A percentile compares a stretch with the other conserved stretches of the same genome.
Conservation (phyloP, 2,797 vertebrate genomes). For the Ctenopoma kingsleyae region DNA sequence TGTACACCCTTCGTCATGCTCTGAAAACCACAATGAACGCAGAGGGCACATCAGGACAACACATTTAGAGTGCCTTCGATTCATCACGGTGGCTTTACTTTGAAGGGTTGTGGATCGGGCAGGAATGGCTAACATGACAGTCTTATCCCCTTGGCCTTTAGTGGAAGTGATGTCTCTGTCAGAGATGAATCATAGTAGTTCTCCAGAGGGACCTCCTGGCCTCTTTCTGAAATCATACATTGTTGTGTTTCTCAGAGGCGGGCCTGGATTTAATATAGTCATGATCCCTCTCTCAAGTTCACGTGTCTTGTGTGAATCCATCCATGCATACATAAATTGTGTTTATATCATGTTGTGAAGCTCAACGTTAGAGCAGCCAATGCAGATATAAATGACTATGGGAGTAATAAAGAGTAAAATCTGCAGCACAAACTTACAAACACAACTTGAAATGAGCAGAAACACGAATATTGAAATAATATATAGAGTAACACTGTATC, state of each 20-base stretch:
- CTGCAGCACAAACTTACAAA: constrained; percentile 17
- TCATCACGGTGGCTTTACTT: constrained; percentile 78
- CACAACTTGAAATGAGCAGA: constrained; percentile 7
- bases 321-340: constrained; percentile 50
- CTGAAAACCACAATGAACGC: constrained; percentile 24
- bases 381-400: constrained; percentile 27
- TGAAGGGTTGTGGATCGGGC: constrained; percentile 68
- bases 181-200: constrained; percentile 70
- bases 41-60: constrained; percentile 53
- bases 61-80: constrained; percentile 49
- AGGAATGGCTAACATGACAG: constrained; percentile 75
- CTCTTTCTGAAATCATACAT: constrained; percentile 74
- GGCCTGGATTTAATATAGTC: constrained; percentile 59
- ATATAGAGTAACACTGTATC: not conserved
- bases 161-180: constrained; percentile 79
- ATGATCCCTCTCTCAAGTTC: constrained; percentile 51
- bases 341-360: constrained; percentile 40
- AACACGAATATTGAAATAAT: not conserved
- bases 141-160: constrained; percentile 66
- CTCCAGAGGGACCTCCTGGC: constrained; percentile 68
- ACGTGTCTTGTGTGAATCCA: constrained; percentile 50
- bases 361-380: constrained; percentile 24
- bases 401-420: constrained; percentile 37
- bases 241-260: constrained; percentile 60
- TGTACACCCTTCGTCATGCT: constrained; percentile 14